Percentiles rank a stretch among this genome's conserved stretches.
Evolutionary conservation across 2,113 vertebrate species (phyloP).

Genomic region (Strigops habroptila): DNA sequence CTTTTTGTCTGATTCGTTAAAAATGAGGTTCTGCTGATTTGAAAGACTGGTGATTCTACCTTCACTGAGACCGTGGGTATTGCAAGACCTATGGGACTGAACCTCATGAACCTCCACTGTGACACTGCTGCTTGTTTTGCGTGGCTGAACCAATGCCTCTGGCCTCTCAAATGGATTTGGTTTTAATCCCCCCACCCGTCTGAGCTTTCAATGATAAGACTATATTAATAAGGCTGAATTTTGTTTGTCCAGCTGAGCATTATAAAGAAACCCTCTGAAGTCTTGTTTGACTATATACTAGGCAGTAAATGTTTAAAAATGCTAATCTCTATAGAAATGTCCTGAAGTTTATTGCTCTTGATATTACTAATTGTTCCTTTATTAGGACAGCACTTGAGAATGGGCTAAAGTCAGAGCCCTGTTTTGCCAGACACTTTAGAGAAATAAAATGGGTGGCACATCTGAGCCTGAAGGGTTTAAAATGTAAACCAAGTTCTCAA

Average conservation of each 20-base stretch:
- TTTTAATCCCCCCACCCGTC: background rate
- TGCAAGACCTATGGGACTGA: background rate
- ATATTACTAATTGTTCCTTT: background rate
- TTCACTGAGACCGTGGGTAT: background rate
- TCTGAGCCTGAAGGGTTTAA: background rate
- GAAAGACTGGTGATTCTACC: background rate
- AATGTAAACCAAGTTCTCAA: background rate
- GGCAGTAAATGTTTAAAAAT: background rate
- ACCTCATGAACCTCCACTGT: background rate
- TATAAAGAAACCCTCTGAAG: background rate
- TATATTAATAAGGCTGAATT: background rate
- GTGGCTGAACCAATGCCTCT: background rate
- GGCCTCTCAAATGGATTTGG: background rate
- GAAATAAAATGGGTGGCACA: background rate
- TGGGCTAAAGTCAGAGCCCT: background rate
- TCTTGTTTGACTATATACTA: background rate
- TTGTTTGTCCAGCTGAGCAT: background rate
- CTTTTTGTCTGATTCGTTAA: background rate
- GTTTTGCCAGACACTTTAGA: background rate
- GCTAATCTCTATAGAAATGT: background rate
- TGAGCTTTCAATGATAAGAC: background rate
- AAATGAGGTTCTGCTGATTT: background rate
- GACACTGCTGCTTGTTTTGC: background rate
- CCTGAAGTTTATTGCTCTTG: background rate
- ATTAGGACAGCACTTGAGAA: background rate